These are phyloP conservation scores for Palloptera scutellata DNA, from an alignment of 2,888 invertebrate species.

Conservation along the genomic window DNA sequence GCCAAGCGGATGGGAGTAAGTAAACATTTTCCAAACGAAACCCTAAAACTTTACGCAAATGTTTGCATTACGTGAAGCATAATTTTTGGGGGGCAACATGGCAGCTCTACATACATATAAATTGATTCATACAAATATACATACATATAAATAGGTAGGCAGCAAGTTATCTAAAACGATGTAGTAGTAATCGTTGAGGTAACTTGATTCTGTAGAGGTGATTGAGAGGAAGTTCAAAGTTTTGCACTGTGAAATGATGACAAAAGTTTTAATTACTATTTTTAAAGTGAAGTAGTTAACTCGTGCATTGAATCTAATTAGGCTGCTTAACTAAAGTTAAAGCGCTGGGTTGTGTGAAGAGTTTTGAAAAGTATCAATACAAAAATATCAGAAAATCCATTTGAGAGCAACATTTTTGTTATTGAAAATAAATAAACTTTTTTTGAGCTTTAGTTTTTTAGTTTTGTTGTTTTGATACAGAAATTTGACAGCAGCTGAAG, in stretches of 20 bases:
- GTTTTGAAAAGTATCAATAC: no score
- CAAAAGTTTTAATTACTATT: constrained; percentile 59
- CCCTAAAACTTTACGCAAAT: constrained; percentile 42
- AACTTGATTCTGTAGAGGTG: neutral
- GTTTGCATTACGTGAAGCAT: constrained; percentile 44
- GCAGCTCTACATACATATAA: neutral
- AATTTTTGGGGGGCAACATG: constrained; percentile 23
- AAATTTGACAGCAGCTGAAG: no score
- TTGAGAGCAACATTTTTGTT: no score
- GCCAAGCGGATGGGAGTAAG: neutral
- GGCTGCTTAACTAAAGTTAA: constrained; percentile 41
- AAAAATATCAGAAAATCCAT: no score
- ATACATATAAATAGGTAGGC: neutral
- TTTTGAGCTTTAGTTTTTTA: neutral
- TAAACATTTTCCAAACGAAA: constrained; percentile 2
- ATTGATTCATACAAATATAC: neutral
- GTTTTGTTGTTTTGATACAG: no score
- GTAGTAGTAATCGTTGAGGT: neutral
- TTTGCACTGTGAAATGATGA: constrained; percentile 42
- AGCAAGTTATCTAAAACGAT: neutral
- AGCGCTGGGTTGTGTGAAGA: neutral
- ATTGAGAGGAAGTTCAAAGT: neutral
- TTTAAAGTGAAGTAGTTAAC: constrained; percentile 54
- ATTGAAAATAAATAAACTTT: neutral
- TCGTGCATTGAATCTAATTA: constrained; percentile 59